A percentile compares a stretch with the other conserved stretches of the same genome.
Evolutionary conservation across 2,797 vertebrate species (phyloP).

Genomic region (Liasis olivaceus): DNA sequence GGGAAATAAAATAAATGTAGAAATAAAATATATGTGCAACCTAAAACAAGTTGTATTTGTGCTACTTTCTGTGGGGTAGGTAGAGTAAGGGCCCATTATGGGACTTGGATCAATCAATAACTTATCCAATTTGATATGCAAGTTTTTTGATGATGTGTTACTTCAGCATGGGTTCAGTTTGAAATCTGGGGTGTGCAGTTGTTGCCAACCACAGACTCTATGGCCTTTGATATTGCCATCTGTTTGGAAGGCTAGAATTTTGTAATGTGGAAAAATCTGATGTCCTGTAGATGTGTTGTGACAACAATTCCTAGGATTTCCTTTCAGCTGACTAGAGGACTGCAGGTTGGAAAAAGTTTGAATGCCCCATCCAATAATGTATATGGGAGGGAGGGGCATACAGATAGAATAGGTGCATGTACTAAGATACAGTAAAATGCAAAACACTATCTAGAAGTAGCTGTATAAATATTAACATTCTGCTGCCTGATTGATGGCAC

Average conservation of each 20-base stretch:
- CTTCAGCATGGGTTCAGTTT: neutral
- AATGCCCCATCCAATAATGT: neutral
- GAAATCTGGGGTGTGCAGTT: neutral
- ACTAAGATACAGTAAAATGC: neutral
- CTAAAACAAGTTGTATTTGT: neutral
- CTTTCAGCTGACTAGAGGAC: neutral
- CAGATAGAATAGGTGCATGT: neutral
- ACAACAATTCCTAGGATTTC: neutral
- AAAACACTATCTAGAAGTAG: neutral
- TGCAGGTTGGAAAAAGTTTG: neutral
- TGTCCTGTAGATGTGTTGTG: neutral
- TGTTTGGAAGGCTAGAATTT: neutral
- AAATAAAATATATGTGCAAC: neutral
- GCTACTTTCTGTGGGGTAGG: neutral
- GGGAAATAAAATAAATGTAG: neutral
- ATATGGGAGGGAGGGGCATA: neutral
- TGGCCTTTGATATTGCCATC: neutral
- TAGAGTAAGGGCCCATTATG: neutral
- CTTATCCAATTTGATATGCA: neutral
- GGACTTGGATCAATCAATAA: neutral
- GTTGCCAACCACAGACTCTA: neutral
- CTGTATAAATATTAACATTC: neutral
- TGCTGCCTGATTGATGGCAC: neutral
- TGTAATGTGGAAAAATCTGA: neutral
- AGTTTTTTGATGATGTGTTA: neutral